Evolutionary conservation across 2,797 vertebrate genomes (phyloP).

Genomic region (Sparidentex hasta): DNA sequence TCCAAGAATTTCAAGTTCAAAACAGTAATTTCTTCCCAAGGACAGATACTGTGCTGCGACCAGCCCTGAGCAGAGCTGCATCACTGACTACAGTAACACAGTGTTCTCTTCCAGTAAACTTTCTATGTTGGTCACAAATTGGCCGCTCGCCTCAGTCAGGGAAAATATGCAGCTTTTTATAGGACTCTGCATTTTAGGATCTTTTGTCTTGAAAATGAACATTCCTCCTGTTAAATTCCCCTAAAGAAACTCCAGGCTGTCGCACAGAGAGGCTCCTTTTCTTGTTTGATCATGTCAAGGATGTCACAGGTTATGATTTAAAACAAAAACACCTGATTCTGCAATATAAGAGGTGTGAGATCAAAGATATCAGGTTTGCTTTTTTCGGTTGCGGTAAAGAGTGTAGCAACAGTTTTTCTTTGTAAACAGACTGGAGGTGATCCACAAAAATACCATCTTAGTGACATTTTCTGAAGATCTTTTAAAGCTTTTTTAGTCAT

Average conservation of each 20-base stretch:
- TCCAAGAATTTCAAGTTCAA: slow-evolving; percentile 50
- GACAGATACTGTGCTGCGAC: slow-evolving; percentile 67
- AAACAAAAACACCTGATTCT: slow-evolving; percentile 2
- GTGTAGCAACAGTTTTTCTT: not conserved
- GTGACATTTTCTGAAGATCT: not conserved
- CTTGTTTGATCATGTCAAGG: slow-evolving; percentile 25
- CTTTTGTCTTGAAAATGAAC: slow-evolving; percentile 69
- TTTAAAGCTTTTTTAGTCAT: not conserved
- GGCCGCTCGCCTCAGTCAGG: slow-evolving; percentile 65
- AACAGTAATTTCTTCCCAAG: slow-evolving; percentile 62
- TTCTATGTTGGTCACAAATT: slow-evolving; percentile 81
- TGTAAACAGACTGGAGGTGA: not conserved
- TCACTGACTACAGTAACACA: slow-evolving; percentile 66
- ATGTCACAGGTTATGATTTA: not conserved
- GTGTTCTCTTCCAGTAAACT: slow-evolving; percentile 75
- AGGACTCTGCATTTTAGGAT: slow-evolving; percentile 66
- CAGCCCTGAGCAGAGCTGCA: slow-evolving; percentile 51
- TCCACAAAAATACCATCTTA: slow-evolving; percentile 2
- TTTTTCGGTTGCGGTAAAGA: not conserved
- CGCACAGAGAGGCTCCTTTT: slow-evolving; percentile 4
- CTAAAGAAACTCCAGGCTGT: slow-evolving; percentile 17
- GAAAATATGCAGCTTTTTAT: slow-evolving; percentile 76
- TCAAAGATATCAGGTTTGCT: not conserved
- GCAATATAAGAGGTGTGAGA: not conserved
- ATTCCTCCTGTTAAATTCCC: slow-evolving; percentile 45